Evolutionary conservation across 2,797 vertebrate species (phyloP).

Genomic region (Enteromius fasciolatus): DNA sequence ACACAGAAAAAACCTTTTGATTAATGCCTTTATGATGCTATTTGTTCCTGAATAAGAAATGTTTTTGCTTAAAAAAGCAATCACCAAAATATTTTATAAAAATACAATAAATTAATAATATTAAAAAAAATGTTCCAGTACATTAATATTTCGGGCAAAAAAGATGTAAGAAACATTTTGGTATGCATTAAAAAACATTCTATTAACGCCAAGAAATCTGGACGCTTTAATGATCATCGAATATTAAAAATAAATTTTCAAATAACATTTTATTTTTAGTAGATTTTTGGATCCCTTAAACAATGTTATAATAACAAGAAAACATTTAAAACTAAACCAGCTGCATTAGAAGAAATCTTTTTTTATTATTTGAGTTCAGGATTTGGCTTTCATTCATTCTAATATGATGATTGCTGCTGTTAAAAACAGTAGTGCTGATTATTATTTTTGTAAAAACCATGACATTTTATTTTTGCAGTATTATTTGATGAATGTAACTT

Average conservation of each 20-base stretch:
- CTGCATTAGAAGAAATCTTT: neutral
- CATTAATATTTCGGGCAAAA: no score
- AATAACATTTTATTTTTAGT: neutral
- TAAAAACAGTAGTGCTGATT: neutral
- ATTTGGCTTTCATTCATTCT: no score
- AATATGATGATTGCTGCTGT: neutral
- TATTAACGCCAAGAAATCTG: neutral
- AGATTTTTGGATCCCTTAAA: neutral
- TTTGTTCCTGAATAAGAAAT: neutral
- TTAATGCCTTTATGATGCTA: neutral
- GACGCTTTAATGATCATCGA: neutral
- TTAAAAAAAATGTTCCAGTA: no score
- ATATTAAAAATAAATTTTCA: neutral
- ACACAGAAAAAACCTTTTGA: neutral
- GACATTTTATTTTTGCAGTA: neutral
- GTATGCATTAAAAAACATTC: no score
- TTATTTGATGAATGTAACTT: neutral
- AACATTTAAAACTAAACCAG: neutral
- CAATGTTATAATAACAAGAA: neutral
- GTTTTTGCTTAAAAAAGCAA: neutral
- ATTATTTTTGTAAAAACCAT: neutral
- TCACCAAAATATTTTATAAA: no score
- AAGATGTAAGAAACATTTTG: neutral
- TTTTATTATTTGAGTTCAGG: neutral
- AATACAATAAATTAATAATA: no score